phyloP scores from a whole-genome alignment of 1,140 invertebrate species.

The Hylaeus anthracinus region DNA sequence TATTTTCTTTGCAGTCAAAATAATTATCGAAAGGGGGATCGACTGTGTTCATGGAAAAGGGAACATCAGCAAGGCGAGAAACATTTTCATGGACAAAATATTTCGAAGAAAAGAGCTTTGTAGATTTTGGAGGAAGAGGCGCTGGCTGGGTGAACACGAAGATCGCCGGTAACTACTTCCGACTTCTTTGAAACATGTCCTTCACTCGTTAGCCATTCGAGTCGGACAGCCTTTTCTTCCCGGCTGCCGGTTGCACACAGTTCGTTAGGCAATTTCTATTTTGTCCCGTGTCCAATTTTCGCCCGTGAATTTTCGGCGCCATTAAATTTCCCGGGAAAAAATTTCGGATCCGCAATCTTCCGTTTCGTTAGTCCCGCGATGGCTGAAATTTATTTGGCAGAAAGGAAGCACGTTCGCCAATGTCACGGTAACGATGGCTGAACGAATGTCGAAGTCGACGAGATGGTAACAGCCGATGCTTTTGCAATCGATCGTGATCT shows the following conservation, averaged over 20 bases:
- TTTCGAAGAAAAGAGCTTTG: constrained; percentile 30
- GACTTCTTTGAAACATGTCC: constrained; percentile 54
- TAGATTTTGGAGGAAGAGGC: constrained; percentile 8
- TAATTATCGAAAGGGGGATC: not conserved
- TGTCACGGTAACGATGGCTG: not conserved
- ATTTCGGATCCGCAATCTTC: constrained; percentile 17
- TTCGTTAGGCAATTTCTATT: constrained; percentile 74
- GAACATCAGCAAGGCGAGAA: not conserved
- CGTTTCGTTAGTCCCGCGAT: constrained; percentile 17
- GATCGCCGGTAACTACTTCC: constrained; percentile 60
- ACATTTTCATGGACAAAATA: constrained; percentile 29
- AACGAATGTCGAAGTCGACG: not conserved
- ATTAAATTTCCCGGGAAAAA: constrained; percentile 14
- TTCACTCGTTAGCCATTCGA: constrained; percentile 56
- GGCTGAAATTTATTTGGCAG: constrained; percentile 28
- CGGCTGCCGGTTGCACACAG: constrained; percentile 69
- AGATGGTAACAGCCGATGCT: not conserved
- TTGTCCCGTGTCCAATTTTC: constrained; percentile 67
- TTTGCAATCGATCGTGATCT: not conserved
- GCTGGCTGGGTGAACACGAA: constrained; percentile 20
- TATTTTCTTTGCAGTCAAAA: not conserved
- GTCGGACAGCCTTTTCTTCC: constrained; percentile 54
- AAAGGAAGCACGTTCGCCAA: not conserved
- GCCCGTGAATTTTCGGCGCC: constrained; percentile 44
- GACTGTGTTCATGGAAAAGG: too few relatives aligned